Evolutionary conservation across 2,888 invertebrate species (phyloP), one percentile per base, ranked within the genome.

Genomic region (Incurvaria masculella): DNA sequence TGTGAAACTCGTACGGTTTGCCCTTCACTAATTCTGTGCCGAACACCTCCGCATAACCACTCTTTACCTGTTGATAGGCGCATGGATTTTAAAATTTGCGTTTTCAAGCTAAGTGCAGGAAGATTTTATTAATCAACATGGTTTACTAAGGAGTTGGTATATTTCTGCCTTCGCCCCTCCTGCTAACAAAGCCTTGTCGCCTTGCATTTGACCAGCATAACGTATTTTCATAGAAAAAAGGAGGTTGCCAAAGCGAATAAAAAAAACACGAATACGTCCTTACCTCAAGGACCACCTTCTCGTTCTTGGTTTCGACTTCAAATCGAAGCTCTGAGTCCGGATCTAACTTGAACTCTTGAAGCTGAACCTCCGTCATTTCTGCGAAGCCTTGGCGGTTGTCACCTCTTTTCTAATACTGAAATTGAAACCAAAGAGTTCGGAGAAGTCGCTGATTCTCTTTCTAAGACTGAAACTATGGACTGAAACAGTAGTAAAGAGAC

Each of bases 11-110:
- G 67, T 97, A 97, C 1, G 88, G 86, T 69, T 94, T 97, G 46
- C 92, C 93, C 71, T 91, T 91, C 0, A 95, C 93, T 49, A 99
- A 65, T 69, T 98, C 98, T 0, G 97, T 94, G 1, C 98, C 99
- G 74, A 98, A 99, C 41, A 98, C 84, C 76, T 99, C 99, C 0
- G 97, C 97, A 59, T 89, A 84, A 1, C 98, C 98, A 59, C 84
- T 87, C 63, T 91, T 87, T 52, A 99, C 76, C 88, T 96, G 66
- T 8, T 33, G 33, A 33, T 14, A 11, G 8, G 3, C 8, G 14
- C 33, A 23, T 33, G 33, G 14, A 33, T 14, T 33, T 14, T 33
- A 23, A 23, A 23, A 23, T n/a, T n/a, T n/a, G n/a, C n/a, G n/a
- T n/a, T n/a, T n/a, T n/a, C n/a, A n/a, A n/a, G n/a, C n/a, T n/a